Base-by-base conservation (phyloP, 1,140 invertebrate genomes). In the Drosophila mauritiana region DNA sequence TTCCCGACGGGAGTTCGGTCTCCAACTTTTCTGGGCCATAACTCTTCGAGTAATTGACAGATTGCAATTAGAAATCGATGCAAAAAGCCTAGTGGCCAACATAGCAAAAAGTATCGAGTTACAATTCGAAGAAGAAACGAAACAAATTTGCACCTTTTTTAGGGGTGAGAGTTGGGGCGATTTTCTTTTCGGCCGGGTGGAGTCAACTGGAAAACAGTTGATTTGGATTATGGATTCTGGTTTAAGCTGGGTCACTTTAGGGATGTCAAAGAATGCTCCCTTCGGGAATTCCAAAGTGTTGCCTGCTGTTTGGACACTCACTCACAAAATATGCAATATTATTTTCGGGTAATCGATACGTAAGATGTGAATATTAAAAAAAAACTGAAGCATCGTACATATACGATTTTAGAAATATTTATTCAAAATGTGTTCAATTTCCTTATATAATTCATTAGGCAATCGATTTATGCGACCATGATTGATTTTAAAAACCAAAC, bases 41-140 rank as follows among this genome's bases (percentile, higher is more conserved):
- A 88, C 79, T 79, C 75, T 65, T 12, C 39, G 36, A 48, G 68
- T 89, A 88, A 89, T 88, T 88, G 83, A 88, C 83, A 88, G 83
- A 77, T 88, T 56, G 84, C 83, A 88, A 88, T 88, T 88, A 88
- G 84, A 89, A 88, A 88, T 83, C 58, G 68, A 79, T 89, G 79
- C 75, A 76, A 55, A 74, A 39, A 58, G 77, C 78, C 78, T 69
- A 74, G 37, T 43, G 49, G 48, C 74, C 67, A 61, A 59, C 17
- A 36, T 15, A 43, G 4, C 31, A 55, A 80, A 85, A 88, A 88
- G 83, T 88, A 88, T 88, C 79, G 58, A 22, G 61, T 88, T 88
- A 69, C 74, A 62, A 40, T 58, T 34, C 20, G 10, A 20, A 13
- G 13, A 49, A 31, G 27, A 25, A 17, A 4, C 3, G 0, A 17